phyloP scores from a whole-genome alignment of 2,888 invertebrate genomes.

The Oegoconia quadripuncta region DNA sequence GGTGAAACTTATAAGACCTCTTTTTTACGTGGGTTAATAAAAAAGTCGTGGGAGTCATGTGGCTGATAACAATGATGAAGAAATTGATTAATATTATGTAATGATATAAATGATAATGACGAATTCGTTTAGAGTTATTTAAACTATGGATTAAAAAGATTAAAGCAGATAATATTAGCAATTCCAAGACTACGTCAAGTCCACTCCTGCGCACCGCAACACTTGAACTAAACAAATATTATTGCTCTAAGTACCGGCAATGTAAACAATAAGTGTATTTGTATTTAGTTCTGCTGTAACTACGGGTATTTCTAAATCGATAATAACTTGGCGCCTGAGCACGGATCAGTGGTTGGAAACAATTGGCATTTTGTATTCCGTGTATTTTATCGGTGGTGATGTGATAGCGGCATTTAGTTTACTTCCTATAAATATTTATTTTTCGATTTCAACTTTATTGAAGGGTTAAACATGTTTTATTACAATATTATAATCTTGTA shows the following conservation, averaged over 20 bases:
- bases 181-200: background rate
- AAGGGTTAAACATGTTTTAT: too few species aligned
- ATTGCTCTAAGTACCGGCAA: conserved; percentile 20
- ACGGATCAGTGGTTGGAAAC: conserved; percentile 19
- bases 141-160: too few species aligned
- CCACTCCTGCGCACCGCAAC: background rate
- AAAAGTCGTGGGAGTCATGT: too few species aligned
- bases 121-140: too few species aligned
- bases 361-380: conserved; percentile 1
- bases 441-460: too few species aligned
- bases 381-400: background rate
- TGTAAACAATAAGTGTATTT: conserved; percentile 19
- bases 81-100: too few species aligned
- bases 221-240: conserved; percentile 11
- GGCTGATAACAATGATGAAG: too few species aligned
- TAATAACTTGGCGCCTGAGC: conserved; percentile 20
- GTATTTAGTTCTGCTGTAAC: conserved; percentile 14
- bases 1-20: too few species aligned
- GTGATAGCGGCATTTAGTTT: background rate
- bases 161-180: conserved; percentile 1
- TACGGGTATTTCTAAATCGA: conserved; percentile 22
- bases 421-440: too few species aligned
- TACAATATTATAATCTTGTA: too few species aligned
- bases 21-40: too few species aligned
- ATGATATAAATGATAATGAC: too few species aligned